Evolutionary conservation across 2,797 vertebrate species (phyloP).

Genomic region (Lagocephalus sceleratus): DNA sequence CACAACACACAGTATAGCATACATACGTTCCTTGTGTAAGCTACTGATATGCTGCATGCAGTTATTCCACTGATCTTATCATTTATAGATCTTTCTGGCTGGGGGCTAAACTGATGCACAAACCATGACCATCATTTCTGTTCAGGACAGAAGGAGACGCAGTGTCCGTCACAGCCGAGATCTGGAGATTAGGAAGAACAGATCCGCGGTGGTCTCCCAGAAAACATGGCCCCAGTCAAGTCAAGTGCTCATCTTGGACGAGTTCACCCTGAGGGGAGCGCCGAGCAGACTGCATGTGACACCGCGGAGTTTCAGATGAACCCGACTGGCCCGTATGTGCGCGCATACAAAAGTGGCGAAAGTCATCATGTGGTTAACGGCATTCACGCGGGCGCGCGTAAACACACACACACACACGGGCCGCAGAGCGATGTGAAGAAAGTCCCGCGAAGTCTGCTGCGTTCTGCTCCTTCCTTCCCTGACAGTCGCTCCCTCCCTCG

Average conservation of each 20-base stretch:
- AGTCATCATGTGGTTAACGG: constrained; percentile 25
- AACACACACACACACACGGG: constrained; percentile 27
- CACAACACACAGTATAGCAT: too few relatives aligned
- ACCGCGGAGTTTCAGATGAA: constrained; percentile 52
- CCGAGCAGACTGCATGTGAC: constrained; percentile 66
- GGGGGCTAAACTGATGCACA: not conserved
- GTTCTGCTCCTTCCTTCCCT: constrained; percentile 24
- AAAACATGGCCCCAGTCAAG: constrained; percentile 63
- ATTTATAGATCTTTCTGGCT: not conserved
- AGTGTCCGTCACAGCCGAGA: constrained; percentile 12
- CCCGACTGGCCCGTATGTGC: constrained; percentile 41
- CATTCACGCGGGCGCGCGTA: constrained; percentile 8
- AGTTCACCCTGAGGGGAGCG: constrained; percentile 47
- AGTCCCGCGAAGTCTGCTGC: not conserved
- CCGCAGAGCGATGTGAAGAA: constrained; percentile 2
- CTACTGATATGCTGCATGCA: not conserved
- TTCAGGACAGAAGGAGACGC: not conserved
- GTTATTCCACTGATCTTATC: not conserved
- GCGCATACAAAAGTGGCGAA: constrained; percentile 8
- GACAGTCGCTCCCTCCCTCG: constrained; percentile 29
- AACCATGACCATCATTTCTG: not conserved
- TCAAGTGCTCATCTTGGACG: constrained; percentile 47
- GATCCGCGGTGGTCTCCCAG: constrained; percentile 20
- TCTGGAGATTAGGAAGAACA: constrained; percentile 22
- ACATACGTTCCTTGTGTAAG: not conserved